Evolutionary conservation across 2,888 invertebrate species (phyloP), one percentile per base, ranked within the genome.

Genomic region (Dorcus parallelipipedus): DNA sequence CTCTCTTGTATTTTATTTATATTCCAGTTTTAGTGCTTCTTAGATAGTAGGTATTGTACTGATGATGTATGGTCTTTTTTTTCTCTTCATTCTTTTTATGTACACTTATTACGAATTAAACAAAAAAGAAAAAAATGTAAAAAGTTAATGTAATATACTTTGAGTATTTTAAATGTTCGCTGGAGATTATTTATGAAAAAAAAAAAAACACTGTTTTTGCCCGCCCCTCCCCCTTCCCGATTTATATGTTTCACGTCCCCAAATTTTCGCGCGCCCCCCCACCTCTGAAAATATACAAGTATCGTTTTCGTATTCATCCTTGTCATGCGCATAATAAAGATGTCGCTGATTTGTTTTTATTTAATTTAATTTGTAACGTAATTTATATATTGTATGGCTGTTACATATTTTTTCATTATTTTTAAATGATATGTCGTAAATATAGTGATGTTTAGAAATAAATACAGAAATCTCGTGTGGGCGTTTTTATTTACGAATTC

Each of bases 391-490:
- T 74, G 74, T 75, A 76, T 76, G 75, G 75, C 76, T 76, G 76
- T 76, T 76, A 76, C 73, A 73, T 75, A 72, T 74, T 74, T 76
- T 75, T 76, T 75, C 72, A 74, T 75, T 72, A 72, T 71, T 75
- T 74, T 73, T 70, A 69, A 73, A 69, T 20, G 20, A 20, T 62
- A 72, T 74, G 73, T 76, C 73, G 74, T 73, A 69, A 71, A 71
- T 57, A 67, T 76, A 76, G 75, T 76, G 75, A 76, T 76, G 74
- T 76, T 69, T 75, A 76, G 74, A 76, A 75, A 68, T 68, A 68
- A 68, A 64, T 61, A 61, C 57, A 63, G 59, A 61, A 59, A 38
- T 33, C 26, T 33, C 26, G 26, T 4, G 26, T 33, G 26, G 26
- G 26, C 6, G 26, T 33, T 33, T 20, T 33, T 33, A 33, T 33